Conservation (phyloP, 2,797 vertebrate species). For the Sebastes iracundus region DNA sequence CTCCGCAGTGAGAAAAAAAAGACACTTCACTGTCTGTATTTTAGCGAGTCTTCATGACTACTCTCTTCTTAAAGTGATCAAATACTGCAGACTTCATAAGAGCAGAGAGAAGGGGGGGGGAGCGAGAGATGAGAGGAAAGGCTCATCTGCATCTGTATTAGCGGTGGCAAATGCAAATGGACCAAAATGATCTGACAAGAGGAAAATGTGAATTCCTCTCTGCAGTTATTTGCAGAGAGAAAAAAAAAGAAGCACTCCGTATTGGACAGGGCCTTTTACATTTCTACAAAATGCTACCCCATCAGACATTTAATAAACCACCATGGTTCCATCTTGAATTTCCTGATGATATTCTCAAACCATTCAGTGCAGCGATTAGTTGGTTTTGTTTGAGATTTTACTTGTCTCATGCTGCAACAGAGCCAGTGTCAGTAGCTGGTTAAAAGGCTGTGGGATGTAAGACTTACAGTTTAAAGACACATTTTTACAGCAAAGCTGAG, state of each 20-base stretch:
- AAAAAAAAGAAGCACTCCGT: slow-evolving; percentile 19
- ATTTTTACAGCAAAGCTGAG: slow-evolving; percentile 53
- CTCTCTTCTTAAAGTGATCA: slow-evolving; percentile 82
- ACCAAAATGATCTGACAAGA: slow-evolving; percentile 80
- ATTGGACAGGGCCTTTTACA: slow-evolving; percentile 48
- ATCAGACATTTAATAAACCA: slow-evolving; percentile 54
- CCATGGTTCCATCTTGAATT: slow-evolving; percentile 52
- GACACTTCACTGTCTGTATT: slow-evolving; percentile 58
- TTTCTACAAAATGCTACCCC: slow-evolving; percentile 50
- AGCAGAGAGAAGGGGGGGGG: slow-evolving; percentile 44
- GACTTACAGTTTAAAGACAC: slow-evolving; percentile 50
- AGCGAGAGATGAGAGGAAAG: slow-evolving; percentile 66
- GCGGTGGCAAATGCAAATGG: slow-evolving; percentile 82
- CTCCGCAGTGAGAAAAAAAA: slow-evolving; percentile 45
- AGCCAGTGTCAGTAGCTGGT: slow-evolving; percentile 37
- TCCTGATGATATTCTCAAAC: slow-evolving; percentile 46
- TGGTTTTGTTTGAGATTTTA: slow-evolving; percentile 59
- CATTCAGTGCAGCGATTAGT: slow-evolving; percentile 29
- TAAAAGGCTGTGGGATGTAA: slow-evolving; percentile 43
- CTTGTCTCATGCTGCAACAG: slow-evolving; percentile 38
- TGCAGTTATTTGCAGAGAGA: slow-evolving; percentile 72
- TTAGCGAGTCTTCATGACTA: slow-evolving; percentile 60
- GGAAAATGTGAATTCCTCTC: slow-evolving; percentile 76
- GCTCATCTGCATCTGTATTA: slow-evolving; percentile 76
- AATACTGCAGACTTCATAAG: slow-evolving; percentile 76